Evolutionary conservation across 2,113 vertebrate species (phyloP).

Genomic region (Alectura lathami): DNA sequence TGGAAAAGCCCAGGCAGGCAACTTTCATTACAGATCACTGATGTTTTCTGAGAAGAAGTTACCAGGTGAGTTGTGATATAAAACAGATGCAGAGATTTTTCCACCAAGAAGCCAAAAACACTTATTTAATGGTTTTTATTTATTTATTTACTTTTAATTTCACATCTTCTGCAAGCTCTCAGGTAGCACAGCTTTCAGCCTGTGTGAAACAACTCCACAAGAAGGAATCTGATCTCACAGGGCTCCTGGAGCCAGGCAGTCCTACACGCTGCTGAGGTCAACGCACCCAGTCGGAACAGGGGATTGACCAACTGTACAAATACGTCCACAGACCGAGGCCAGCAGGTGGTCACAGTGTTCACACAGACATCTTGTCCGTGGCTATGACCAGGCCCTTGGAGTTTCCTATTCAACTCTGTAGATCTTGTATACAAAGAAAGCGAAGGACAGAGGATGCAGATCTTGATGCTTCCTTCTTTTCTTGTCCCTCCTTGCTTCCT

Average conservation of each 20-base stretch:
- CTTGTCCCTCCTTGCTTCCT: background rate
- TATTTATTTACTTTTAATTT: too few relatives aligned
- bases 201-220: background rate
- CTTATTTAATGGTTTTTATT: background rate
- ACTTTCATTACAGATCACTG: background rate
- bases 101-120: background rate
- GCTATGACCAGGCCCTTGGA: background rate
- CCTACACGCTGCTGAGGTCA: accelerated
- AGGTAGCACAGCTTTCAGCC: background rate
- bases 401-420: background rate
- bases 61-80: background rate
- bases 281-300: background rate
- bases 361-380: background rate
- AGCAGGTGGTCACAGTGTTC: background rate
- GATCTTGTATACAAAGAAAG: background rate
- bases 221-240: background rate
- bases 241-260: background rate
- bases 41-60: background rate
- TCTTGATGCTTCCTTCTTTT: background rate
- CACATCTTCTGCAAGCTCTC: background rate
- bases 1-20: background rate
- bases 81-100: background rate
- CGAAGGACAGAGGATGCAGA: background rate
- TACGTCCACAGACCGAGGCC: background rate
- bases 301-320: background rate